Evolutionary conservation across 1,140 invertebrate species (phyloP).

Genomic region (Brachionus koreanus): DNA sequence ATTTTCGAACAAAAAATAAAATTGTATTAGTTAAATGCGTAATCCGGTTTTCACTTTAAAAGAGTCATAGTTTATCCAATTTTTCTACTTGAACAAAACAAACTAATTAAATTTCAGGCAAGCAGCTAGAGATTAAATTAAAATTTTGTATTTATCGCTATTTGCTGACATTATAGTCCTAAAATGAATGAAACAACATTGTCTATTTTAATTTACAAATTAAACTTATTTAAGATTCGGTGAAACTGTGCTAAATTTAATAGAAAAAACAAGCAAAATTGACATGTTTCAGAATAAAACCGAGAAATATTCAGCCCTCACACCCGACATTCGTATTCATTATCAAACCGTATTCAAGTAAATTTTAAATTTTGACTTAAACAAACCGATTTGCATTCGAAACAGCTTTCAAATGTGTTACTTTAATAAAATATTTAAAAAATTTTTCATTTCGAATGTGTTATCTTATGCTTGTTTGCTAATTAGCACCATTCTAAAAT

Average conservation of each 20-base stretch:
- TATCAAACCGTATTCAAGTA: conserved; percentile 45
- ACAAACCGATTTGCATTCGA: background rate
- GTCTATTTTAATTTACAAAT: background rate
- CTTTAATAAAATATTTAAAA: conserved; percentile 5
- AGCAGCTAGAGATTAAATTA: background rate
- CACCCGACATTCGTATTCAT: conserved; percentile 39
- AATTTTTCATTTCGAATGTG: background rate
- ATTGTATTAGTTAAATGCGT: background rate
- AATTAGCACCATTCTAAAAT: conserved; percentile 27
- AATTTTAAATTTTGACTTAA: conserved; percentile 42
- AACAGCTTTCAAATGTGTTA: conserved; percentile 6
- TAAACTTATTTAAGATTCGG: conserved; percentile 23
- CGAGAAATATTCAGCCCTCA: conserved; percentile 41
- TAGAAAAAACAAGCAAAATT: conserved; percentile 43
- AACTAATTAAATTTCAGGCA: background rate
- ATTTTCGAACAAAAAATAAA: background rate
- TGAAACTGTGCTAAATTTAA: conserved; percentile 40
- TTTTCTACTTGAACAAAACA: background rate
- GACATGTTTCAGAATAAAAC: conserved; percentile 42
- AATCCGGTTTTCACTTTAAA: background rate
- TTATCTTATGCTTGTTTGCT: background rate
- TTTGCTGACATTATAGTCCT: background rate
- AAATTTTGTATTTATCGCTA: background rate
- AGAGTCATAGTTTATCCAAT: background rate
- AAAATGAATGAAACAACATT: background rate